A percentile compares a stretch with the other conserved stretches of the same genome.
Conservation (phyloP, 2,888 invertebrate genomes). For the Arrhopalites spinosus region DNA sequence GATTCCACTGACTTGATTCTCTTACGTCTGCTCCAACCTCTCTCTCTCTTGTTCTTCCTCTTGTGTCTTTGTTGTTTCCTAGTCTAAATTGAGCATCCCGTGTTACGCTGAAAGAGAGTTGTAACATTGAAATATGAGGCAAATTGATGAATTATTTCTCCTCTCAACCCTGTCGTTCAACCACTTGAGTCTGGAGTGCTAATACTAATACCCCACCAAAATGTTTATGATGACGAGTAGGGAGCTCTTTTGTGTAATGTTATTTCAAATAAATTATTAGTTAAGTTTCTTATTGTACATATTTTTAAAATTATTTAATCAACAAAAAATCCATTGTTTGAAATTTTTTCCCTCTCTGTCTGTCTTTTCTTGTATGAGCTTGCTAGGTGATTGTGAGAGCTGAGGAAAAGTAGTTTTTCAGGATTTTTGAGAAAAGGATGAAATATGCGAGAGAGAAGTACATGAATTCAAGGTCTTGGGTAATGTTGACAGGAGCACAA, state of each 20-base stretch:
- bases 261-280: too few species aligned
- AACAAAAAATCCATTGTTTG: too few species aligned
- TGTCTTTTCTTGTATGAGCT: neutral
- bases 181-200: too few species aligned
- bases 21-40: neutral
- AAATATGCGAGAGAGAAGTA: neutral
- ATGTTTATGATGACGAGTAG: too few species aligned
- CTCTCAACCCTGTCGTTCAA: neutral
- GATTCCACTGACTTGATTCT: constrained; percentile 27
- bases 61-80: neutral
- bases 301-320: too few species aligned
- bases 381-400: too few species aligned
- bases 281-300: too few species aligned
- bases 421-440: neutral
- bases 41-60: neutral
- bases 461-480: constrained; percentile 4
- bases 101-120: neutral
- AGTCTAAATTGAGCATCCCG: neutral
- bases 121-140: neutral
- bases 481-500: constrained; percentile 46
- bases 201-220: too few species aligned
- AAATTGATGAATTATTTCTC: neutral
- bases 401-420: neutral
- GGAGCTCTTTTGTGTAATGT: too few species aligned
- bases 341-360: too few species aligned